phyloP scores from a whole-genome alignment of 1,140 invertebrate genomes.

The Sycobia sp. region DNA sequence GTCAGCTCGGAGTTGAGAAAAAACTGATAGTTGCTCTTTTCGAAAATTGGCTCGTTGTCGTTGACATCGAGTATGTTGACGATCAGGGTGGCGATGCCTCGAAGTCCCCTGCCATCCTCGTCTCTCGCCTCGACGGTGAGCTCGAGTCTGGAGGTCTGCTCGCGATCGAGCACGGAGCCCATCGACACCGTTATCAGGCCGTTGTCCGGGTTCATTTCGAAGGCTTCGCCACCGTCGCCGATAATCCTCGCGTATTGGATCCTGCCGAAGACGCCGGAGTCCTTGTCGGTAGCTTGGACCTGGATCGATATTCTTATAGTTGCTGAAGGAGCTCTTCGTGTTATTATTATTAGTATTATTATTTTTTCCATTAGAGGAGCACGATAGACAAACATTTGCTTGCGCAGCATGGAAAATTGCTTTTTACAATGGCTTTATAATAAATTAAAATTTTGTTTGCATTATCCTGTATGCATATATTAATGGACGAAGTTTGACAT shows the following conservation, averaged over 20 bases:
- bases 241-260: slow-evolving; percentile 78
- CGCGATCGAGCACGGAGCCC: slow-evolving; percentile 81
- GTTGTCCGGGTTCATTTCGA: slow-evolving; percentile 77
- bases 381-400: too few relatives aligned
- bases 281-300: slow-evolving; percentile 75
- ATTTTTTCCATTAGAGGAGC: too few relatives aligned
- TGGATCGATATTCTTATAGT: slow-evolving; percentile 37
- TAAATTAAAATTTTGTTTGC: too few relatives aligned
- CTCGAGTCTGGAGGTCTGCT: slow-evolving; percentile 75
- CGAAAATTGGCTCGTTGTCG: slow-evolving; percentile 84
- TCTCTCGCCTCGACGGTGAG: slow-evolving; percentile 85
- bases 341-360: too few relatives aligned
- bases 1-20: slow-evolving; percentile 74
- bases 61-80: slow-evolving; percentile 84
- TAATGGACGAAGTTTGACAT: too few relatives aligned
- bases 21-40: slow-evolving; percentile 80
- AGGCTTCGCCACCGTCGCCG: slow-evolving; percentile 75
- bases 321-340: too few relatives aligned
- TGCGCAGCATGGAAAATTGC: too few relatives aligned
- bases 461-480: too few relatives aligned
- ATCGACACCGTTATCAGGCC: slow-evolving; percentile 81
- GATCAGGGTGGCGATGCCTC: slow-evolving; percentile 72
- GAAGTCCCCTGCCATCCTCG: slow-evolving; percentile 79
- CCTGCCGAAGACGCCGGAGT: slow-evolving; percentile 73
- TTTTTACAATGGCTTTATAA: too few relatives aligned